Base-by-base conservation (phyloP, 2,797 vertebrate genomes). In the Paguma larvata region DNA sequence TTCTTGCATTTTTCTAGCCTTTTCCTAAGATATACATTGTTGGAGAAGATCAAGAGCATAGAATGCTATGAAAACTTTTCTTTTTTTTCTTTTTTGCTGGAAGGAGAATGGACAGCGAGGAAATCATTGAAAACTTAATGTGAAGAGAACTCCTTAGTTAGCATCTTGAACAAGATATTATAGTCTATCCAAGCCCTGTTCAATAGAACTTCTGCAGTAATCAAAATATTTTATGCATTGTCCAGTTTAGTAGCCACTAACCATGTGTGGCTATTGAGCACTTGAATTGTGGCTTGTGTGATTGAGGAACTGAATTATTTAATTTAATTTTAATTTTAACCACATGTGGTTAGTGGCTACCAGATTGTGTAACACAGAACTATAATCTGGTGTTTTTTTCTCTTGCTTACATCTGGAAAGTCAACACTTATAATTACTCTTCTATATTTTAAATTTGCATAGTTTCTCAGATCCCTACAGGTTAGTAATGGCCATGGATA, bases 111-210 rank as follows among this genome's bases (percentile, higher is more conserved):
- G 23, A 3, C 18, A 63, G 15, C 44, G 21, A 41, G 34, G 62
- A 86, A 88, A 91, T 84, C 46, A 34, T 27, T 85, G 78, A 86
- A n/a, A 87, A 79, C 51, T 72, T 73, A 89, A 65, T 19, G 25
- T 65, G 32, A 84, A 79, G 34, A 85, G 53, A 62, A 12, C 53
- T 27, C n/a, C 72, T 44, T 79, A 79, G 34, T 38, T 25, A 73
- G 12, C 73, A 63, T 84, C 32, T 32, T 78, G 46, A 34, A 93
- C 30, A 59, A 46, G 62, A 41, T 56, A 30, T 51, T 78, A 46
- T 2, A 51, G 27, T 73, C 16, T 73, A 3, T 84, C 34, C 9
- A 79, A 84, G 21, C 67, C 25, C 21, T 78, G 32, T 72, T 93
- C 63, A 94, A 2, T 56, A 63, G 19, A 89, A 87, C 38, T 72